Base-by-base conservation (phyloP, 2,888 invertebrate species). In the Lycophotia porphyrea region DNA sequence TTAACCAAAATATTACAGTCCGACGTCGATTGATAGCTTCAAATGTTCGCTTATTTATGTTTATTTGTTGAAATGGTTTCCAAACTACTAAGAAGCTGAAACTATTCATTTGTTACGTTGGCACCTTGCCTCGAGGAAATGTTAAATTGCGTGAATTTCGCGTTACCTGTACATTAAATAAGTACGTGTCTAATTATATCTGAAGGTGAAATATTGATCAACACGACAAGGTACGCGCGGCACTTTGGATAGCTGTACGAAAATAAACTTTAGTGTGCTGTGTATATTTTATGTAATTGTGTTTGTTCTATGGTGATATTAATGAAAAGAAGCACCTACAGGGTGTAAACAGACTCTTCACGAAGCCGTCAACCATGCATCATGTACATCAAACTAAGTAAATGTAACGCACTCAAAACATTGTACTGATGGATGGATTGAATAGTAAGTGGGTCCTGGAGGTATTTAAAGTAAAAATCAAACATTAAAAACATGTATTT, bases 41-140 rank as follows among this genome's bases (percentile, higher is more conserved):
- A 72, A 65, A 68, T 5, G 15, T 11, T 34, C 4, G 8, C 42
- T 63, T 64, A 81, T 68, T 42, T 34, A 66, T 36, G 24, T 49
- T 31, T n/a, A 49, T 36, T 55, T 64, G 64, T 61, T 81, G 15
- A 65, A 44, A 69, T 31, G 13, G 18, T 67, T 49, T 31, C 34
- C 44, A 66, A 71, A 74, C 61, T 63, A 65, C 42, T 27, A 47
- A 64, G 31, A 63, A 61, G 60, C 39, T 27, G 44, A 74, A 44
- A 11, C 42, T 69, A 63, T 8, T 31, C 65, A 61, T 84, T 74
- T 69, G 65, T 74, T 71, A 81, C 61, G 47, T 84, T 84, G 84
- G 86, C 84, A 86, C 36, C 49, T 70, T 78, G 86, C 84, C 84
- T 76, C 71, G 44, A 84, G 84, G 81, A 83, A 86, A 84, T 83